phyloP scores from a whole-genome alignment of 2,797 vertebrate species.

The Steatocranus sp. region DNA sequence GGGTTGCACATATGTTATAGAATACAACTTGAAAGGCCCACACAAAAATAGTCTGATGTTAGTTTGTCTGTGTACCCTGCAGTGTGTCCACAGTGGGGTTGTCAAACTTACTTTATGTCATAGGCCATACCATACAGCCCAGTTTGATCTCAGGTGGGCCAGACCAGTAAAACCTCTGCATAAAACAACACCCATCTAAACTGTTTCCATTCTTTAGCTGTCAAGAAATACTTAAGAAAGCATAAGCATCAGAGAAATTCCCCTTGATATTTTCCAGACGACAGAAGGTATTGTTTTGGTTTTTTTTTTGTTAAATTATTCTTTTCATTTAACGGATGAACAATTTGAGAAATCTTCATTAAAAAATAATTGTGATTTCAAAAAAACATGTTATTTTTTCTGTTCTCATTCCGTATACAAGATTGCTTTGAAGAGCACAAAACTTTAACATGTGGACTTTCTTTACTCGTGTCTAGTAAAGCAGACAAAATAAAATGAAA shows the following conservation, averaged over 20 bases:
- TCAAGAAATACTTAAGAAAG: not conserved
- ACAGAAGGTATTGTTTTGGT: not conserved
- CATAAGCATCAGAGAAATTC: not conserved
- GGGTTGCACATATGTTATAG: not conserved
- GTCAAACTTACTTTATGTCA: not conserved
- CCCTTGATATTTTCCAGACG: not conserved
- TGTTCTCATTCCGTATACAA: not conserved
- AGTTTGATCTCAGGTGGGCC: not conserved
- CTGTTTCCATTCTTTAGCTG: not conserved
- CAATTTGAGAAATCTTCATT: not conserved
- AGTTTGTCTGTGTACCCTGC: not conserved
- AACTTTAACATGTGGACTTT: not conserved
- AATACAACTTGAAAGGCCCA: not conserved
- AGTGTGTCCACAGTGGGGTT: not conserved
- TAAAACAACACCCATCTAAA: not conserved
- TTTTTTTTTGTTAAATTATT: not conserved
- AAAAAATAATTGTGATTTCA: not conserved
- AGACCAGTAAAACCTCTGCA: not conserved
- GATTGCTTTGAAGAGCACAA: not conserved
- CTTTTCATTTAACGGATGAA: not conserved
- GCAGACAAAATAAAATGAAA: not conserved
- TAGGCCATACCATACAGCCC: not conserved
- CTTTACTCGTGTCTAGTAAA: not conserved
- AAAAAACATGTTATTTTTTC: not conserved
- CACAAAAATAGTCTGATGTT: not conserved